These are phyloP conservation scores for Scaptodrosophila lebanonensis DNA, from an alignment of 1,140 invertebrate species.

Conservation along the genomic window DNA sequence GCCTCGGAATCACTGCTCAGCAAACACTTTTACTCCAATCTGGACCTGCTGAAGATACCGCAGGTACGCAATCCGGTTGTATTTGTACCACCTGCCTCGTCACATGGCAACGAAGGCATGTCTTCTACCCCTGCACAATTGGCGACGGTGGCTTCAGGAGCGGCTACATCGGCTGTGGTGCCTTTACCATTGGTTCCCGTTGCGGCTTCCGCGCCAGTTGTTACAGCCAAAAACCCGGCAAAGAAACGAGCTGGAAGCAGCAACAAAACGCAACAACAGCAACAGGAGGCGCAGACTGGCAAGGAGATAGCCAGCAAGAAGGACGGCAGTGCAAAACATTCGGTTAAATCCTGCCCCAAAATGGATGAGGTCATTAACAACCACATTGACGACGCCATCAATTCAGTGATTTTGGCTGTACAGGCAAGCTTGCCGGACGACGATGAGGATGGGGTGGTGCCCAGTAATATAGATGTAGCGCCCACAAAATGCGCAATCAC, in stretches of 20 bases:
- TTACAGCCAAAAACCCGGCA: neutral
- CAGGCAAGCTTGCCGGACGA: conserved; percentile 57
- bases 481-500: neutral
- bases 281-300: conserved; percentile 10
- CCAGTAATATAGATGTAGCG: neutral
- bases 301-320: conserved; percentile 35
- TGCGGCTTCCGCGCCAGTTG: neutral
- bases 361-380: conserved; percentile 74
- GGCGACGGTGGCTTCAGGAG: neutral
- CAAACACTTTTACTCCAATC: conserved; percentile 65
- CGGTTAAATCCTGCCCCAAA: conserved; percentile 26
- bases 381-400: conserved; percentile 72
- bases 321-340: conserved; percentile 22
- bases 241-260: conserved; percentile 1
- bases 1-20: conserved; percentile 12
- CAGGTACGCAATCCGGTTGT: conserved; percentile 57
- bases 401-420: conserved; percentile 67
- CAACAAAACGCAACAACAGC: neutral
- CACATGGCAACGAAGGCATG: too few species aligned
- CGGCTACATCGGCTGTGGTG: neutral
- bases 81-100: conserved; percentile 6
- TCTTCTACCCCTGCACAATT: too few species aligned
- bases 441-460: conserved; percentile 24
- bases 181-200: neutral
- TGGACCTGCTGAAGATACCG: conserved; percentile 67